These are phyloP conservation scores for Harpagoxenus sublaevis DNA, from an alignment of 2,888 invertebrate genomes.

Conservation along the genomic window DNA sequence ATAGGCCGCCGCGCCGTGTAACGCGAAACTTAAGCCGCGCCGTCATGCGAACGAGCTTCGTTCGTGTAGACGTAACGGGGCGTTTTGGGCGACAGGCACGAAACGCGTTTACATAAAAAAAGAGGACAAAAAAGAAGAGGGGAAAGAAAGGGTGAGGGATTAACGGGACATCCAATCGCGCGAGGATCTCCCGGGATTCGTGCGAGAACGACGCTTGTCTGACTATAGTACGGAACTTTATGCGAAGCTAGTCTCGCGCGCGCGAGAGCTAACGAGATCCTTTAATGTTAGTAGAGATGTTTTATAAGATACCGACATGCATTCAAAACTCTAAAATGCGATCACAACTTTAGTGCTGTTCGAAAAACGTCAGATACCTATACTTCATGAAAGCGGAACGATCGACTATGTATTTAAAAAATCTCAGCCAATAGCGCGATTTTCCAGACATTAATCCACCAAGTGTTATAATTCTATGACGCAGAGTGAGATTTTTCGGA, in stretches of 20 bases:
- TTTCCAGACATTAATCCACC: neutral
- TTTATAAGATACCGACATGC: neutral
- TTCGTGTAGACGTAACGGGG: slow-evolving; percentile 55
- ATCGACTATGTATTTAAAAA: neutral
- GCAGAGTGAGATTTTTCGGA: neutral
- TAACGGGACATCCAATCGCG: slow-evolving; percentile 47
- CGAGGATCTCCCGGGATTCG: slow-evolving; percentile 44
- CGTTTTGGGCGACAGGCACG: slow-evolving; percentile 56
- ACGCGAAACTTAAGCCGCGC: slow-evolving; percentile 70
- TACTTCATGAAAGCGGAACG: neutral
- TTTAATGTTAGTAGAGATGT: neutral
- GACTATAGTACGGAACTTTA: slow-evolving; percentile 31
- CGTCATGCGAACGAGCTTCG: slow-evolving; percentile 46
- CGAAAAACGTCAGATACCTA: neutral
- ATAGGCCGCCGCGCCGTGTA: slow-evolving; percentile 60
- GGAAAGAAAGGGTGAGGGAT: slow-evolving; percentile 28
- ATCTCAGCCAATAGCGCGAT: neutral
- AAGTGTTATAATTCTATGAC: neutral
- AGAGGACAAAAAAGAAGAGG: neutral
- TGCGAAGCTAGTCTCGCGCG: slow-evolving; percentile 7
- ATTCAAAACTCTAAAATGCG: neutral
- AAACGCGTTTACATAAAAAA: slow-evolving; percentile 48
- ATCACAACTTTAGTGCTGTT: neutral
- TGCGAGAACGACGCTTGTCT: slow-evolving; percentile 33
- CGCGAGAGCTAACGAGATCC: neutral